These are phyloP conservation scores for Gopherus evgoodei DNA, from an alignment of 2,113 vertebrate genomes.

Conservation along the genomic window DNA sequence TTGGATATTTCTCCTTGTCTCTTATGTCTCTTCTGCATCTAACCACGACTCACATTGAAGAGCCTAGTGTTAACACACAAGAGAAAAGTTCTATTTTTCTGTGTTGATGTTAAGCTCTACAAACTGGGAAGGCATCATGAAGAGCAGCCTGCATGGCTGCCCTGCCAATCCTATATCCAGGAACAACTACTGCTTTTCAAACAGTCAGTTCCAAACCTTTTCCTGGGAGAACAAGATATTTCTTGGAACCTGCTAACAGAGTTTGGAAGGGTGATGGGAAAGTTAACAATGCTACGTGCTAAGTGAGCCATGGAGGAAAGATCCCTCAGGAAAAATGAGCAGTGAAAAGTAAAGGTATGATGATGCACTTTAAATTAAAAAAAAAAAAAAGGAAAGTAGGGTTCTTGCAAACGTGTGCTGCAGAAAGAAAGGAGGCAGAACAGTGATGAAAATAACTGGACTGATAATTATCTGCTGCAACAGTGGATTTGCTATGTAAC, in stretches of 20 bases:
- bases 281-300: slow-evolving; percentile 19
- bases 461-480: neutral
- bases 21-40: neutral
- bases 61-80: neutral
- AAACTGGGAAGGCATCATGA: neutral
- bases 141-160: slow-evolving; percentile 5
- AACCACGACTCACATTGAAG: neutral
- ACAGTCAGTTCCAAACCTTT: slow-evolving; percentile 59
- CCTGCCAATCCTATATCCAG: slow-evolving; percentile 26
- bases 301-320: neutral
- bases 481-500: neutral
- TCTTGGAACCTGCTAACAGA: slow-evolving; percentile 54
- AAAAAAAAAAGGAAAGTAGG: neutral
- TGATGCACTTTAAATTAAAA: neutral
- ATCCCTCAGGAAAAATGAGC: neutral
- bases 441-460: neutral
- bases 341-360: neutral
- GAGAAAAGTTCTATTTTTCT: neutral
- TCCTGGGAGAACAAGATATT: slow-evolving; percentile 50
- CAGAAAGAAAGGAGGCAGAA: neutral
- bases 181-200: slow-evolving; percentile 61
- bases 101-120: neutral
- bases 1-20: accelerated
- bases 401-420: neutral
- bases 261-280: slow-evolving; percentile 36